Base-by-base conservation (phyloP, 2,113 vertebrate genomes). In the Chaetops frenatus region DNA sequence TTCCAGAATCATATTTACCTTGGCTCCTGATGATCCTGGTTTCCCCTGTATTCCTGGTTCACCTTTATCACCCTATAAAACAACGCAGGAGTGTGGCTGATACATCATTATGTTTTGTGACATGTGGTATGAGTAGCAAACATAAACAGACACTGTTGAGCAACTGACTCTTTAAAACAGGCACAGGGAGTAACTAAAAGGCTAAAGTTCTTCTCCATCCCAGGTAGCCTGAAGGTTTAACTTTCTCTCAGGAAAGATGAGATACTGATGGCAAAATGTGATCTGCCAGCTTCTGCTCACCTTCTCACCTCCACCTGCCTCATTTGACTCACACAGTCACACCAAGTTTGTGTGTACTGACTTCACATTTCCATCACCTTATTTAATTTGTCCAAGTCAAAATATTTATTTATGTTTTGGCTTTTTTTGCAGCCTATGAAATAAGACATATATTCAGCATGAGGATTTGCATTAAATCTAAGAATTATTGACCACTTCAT, bases 31-130 rank as follows among this genome's bases (percentile, higher is more conserved):
- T 56, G 82, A 60, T 83, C 99, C 99, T 92, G 97, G 82, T 80
- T 97, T 96, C 15, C 99, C 99, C 78, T 97, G 97, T 73, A 93
- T 93, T 96, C 99, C 99, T 95, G 92, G 96, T 92, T 99, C 99
- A 9, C 99, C 99, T 95, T 99, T 99, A 96, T 60, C 98, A 35
- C 99, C 99, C 99, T 99, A 58, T 47, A 25, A 29, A 97, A 96
- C 13, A 94, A 70, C 47, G 53, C 1, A 66, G 47, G 33, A 67
- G 58, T 9, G 28, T 62, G 27, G 29, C 24, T 71, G 47, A 77
- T 29, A 69, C 4, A 69, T 57, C 28, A 45, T 17, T 22, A 21
- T 19, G 36, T 79, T 77, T 72, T 65, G 48, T 66, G 58, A 51
- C 28, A 27, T 15, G 8, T 33, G n/a, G 4, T n/a, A 72, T 23